Base-by-base conservation (phyloP, 2,113 vertebrate genomes). In the Caretta caretta region DNA sequence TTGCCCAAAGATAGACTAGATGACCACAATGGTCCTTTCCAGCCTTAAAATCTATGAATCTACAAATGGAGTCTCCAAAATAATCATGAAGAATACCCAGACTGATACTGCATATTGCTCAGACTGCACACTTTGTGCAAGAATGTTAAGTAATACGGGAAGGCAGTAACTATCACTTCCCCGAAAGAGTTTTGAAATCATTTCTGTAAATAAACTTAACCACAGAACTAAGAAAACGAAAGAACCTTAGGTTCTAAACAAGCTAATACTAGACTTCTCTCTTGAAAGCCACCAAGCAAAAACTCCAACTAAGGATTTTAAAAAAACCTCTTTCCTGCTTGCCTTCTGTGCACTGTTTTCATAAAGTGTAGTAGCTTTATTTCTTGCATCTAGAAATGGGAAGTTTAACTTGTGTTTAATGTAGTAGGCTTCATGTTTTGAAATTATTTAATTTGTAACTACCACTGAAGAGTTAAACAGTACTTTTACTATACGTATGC, bases 101-200 rank as follows among this genome's bases (percentile, higher is more conserved):
- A 69, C 42, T 90, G 25, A 78, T 56, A n/a, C 42, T 83, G 56
- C 46, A 38, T 38, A 38, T 10, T 72, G n/a, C n/a, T 69, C 31
- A 93, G 42, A 90, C 87, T 42, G 16, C 3, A 62, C 16, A 31
- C 0, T 0, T 89, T 93, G n/a, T 97, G 89, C 88, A 95, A 95
- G 79, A 85, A 17, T 48, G 75, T 24, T 87, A 5, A 42, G 50
- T 4, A 19, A 50, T 25, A 78, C 48, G 84, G 53, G 59, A 93
- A 1, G 1, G 31, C 91, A 93, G 88, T 51, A 89, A 54, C 14
- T 83, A 42, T 57, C 56, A 96, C 95, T 97, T 97, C 96, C 91
- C 88, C 90, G 38, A 85, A 96, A 72, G 48, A 88, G 94, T 97
- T 97, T 96, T 96, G 92, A 96, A 96, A 97, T 95, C 75, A 78